Conservation (phyloP, 2,888 invertebrate genomes). For the Bibio marci region DNA sequence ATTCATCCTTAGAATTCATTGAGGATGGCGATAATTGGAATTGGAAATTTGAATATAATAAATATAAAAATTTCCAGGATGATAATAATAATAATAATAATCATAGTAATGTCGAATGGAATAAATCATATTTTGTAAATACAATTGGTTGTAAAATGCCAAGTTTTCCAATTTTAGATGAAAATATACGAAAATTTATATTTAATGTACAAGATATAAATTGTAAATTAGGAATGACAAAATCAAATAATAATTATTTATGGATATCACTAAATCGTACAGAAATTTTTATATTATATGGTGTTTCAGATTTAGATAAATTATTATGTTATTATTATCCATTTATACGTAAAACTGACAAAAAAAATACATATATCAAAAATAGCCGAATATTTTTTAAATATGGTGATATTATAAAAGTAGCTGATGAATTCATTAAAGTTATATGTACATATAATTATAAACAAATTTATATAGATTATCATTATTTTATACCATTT, state of each 20-base stretch:
- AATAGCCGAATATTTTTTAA: constrained; percentile 10
- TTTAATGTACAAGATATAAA: constrained; percentile 16
- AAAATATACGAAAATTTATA: constrained; percentile 22
- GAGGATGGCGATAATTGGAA: not conserved
- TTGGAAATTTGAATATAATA: constrained; percentile 2
- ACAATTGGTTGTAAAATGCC: constrained; percentile 28
- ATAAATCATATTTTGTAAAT: constrained; percentile 24
- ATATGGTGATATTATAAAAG: constrained; percentile 18
- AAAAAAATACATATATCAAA: constrained; percentile 14
- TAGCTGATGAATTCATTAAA: constrained; percentile 48
- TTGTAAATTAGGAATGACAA: constrained; percentile 18
- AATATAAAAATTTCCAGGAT: not conserved
- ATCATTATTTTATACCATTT: constrained; percentile 43
- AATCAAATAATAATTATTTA: constrained; percentile 16
- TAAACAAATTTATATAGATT: constrained; percentile 44
- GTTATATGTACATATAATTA: constrained; percentile 38
- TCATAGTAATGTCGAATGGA: constrained; percentile 5
- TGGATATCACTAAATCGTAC: constrained; percentile 17
- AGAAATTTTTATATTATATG: constrained; percentile 17
- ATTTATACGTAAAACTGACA: constrained; percentile 18
- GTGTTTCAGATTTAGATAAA: constrained; percentile 16
- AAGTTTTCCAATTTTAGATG: constrained; percentile 22
- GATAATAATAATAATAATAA: no score
- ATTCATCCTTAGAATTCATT: not conserved
- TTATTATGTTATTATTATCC: constrained; percentile 20